These are phyloP conservation scores for Dicyrtoma fusca DNA, from an alignment of 2,888 invertebrate genomes.

Conservation along the genomic window DNA sequence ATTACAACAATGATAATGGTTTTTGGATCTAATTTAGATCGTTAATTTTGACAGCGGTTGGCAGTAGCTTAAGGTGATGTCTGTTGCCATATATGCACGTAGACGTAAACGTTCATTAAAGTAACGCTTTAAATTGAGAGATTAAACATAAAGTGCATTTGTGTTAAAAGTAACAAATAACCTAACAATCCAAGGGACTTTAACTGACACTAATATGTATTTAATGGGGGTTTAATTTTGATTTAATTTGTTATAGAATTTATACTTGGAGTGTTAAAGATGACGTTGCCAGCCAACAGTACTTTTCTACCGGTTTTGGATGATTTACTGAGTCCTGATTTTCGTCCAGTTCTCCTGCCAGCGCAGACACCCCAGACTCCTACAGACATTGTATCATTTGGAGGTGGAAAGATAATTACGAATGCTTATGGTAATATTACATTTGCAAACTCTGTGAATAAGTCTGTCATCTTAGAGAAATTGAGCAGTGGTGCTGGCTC, in stretches of 20 bases:
- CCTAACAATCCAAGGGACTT: background rate
- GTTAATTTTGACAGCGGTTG: too few relatives aligned
- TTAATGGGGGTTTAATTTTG: too few relatives aligned
- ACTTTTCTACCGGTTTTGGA: conserved; percentile 55
- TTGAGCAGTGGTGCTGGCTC: background rate
- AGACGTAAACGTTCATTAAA: too few relatives aligned
- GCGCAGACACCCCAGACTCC: conserved; percentile 53
- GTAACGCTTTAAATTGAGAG: too few relatives aligned
- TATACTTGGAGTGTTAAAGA: conserved; percentile 11
- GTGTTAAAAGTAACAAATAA: too few relatives aligned
- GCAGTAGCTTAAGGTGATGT: too few relatives aligned
- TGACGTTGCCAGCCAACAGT: conserved; percentile 50
- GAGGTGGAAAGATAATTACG: conserved; percentile 31
- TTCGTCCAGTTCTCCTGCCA: conserved; percentile 51
- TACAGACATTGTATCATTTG: conserved; percentile 33
- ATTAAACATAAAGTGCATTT: too few relatives aligned
- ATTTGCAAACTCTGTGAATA: background rate
- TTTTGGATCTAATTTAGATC: too few relatives aligned
- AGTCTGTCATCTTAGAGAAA: background rate
- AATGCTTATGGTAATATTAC: conserved; percentile 37
- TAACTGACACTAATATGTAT: too few relatives aligned
- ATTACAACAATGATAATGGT: too few relatives aligned
- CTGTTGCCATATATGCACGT: too few relatives aligned
- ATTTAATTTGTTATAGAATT: background rate
- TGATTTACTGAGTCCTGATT: conserved; percentile 52